A percentile compares a stretch with the other conserved stretches of the same genome.
These are phyloP conservation scores for Bradysia coprophila DNA, from an alignment of 1,140 invertebrate genomes.

Conservation along the genomic window DNA sequence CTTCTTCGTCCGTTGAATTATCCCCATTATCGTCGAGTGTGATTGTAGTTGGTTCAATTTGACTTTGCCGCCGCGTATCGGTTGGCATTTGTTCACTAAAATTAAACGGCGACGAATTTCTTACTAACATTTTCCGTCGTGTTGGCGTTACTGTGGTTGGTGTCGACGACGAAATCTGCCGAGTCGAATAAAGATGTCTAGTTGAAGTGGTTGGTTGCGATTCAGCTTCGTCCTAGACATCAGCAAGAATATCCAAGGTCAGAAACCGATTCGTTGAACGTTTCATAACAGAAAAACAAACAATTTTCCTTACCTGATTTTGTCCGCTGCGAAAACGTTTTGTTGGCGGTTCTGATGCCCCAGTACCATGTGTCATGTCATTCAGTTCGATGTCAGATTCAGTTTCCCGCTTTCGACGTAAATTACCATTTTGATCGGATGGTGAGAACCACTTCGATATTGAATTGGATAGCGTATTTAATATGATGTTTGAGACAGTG, in stretches of 20 bases:
- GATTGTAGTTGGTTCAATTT: no score
- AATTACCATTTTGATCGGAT: slow-evolving; percentile 3
- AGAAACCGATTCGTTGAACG: no score
- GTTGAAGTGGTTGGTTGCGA: neutral
- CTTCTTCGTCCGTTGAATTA: no score
- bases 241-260: slow-evolving; percentile 8
- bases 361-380: no score
- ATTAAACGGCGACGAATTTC: neutral
- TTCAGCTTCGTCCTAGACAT: slow-evolving; percentile 9
- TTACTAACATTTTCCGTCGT: neutral
- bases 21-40: no score
- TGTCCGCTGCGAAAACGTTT: neutral
- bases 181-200: no score
- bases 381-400: no score
- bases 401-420: no score
- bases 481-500: slow-evolving; percentile 15
- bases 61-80: no score
- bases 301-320: neutral
- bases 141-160: neutral
- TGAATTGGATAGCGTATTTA: no score
- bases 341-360: slow-evolving; percentile 1
- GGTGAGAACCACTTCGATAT: slow-evolving; percentile 18
- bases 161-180: neutral
- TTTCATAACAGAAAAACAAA: no score
- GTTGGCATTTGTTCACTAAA: neutral